A percentile compares a stretch with the other conserved stretches of the same genome.
Conservation (phyloP, 92 coral and sea anemone genomes). For the Palythoa grandiflora region DNA sequence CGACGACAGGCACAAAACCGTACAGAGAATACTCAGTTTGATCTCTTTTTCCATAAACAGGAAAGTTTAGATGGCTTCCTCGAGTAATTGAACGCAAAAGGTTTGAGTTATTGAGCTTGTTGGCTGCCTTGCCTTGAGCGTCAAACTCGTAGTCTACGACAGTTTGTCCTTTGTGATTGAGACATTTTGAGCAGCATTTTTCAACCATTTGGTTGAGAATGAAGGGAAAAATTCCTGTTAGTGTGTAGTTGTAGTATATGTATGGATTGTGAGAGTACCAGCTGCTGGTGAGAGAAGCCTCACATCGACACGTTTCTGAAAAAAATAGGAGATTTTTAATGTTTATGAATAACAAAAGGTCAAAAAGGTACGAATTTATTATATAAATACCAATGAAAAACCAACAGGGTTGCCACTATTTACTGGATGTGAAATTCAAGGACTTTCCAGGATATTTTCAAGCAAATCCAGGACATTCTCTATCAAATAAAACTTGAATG, state of each 20-base stretch:
- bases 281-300: slow-evolving; percentile 60
- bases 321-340: not conserved
- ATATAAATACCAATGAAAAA: too few relatives aligned
- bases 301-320: slow-evolving; percentile 90
- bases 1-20: not conserved
- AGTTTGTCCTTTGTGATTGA: slow-evolving; percentile 69
- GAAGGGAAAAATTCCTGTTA: slow-evolving; percentile 74
- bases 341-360: not conserved
- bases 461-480: too few relatives aligned
- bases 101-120: slow-evolving; percentile 30
- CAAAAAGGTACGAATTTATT: too few relatives aligned
- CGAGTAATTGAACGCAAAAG: slow-evolving; percentile 39
- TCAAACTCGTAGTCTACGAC: slow-evolving; percentile 39
- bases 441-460: too few relatives aligned
- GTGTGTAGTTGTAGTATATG: slow-evolving; percentile 46
- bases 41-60: slow-evolving; percentile 67
- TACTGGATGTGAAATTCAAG: too few relatives aligned
- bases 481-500: too few relatives aligned
- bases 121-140: slow-evolving; percentile 41
- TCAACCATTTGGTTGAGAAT: slow-evolving; percentile 65
- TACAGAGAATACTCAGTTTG: not conserved
- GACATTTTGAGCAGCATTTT: slow-evolving; percentile 77
- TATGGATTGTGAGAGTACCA: slow-evolving; percentile 79
- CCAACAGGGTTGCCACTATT: too few relatives aligned
- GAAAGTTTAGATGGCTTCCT: slow-evolving; percentile 78